A percentile compares a stretch with the other conserved stretches of the same genome.
These are phyloP conservation scores for Drosophila persimilis DNA, from an alignment of 1,140 invertebrate species.

Conservation along the genomic window DNA sequence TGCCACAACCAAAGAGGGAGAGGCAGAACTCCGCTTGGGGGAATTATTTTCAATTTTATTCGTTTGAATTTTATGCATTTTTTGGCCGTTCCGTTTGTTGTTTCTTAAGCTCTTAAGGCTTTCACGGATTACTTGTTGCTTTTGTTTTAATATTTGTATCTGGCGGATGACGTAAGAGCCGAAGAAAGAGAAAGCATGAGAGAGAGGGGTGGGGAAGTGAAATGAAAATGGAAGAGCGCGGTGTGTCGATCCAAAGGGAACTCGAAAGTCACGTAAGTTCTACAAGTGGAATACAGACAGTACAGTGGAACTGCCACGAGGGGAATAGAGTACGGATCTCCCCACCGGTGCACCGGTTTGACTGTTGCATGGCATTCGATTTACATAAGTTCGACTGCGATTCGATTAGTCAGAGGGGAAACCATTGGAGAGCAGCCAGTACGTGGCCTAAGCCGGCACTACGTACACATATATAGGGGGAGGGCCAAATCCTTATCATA, in stretches of 20 bases:
- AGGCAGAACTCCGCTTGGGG: too few relatives aligned
- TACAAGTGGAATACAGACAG: too few relatives aligned
- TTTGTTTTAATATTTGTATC: neutral
- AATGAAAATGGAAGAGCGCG: too few relatives aligned
- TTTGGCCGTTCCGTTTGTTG: slow-evolving; percentile 9
- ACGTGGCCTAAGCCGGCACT: slow-evolving; percentile 18
- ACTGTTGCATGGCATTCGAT: too few relatives aligned
- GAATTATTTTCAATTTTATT: too few relatives aligned
- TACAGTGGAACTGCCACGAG: too few relatives aligned
- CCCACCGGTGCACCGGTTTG: too few relatives aligned
- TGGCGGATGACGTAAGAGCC: slow-evolving; percentile 38
- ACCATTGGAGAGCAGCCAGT: neutral
- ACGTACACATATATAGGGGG: neutral
- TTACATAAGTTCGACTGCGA: too few relatives aligned
- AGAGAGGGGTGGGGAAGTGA: neutral
- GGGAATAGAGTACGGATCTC: too few relatives aligned
- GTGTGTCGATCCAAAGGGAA: neutral
- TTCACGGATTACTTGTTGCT: slow-evolving; percentile 14
- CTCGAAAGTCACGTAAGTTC: slow-evolving; percentile 45
- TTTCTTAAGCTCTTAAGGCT: slow-evolving; percentile 26
- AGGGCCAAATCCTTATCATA: slow-evolving; percentile 33
- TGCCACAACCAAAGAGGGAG: slow-evolving; percentile 38
- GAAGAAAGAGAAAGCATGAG: slow-evolving; percentile 4
- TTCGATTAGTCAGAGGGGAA: slow-evolving; percentile 25
- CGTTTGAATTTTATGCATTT: slow-evolving; percentile 34